phyloP scores from a whole-genome alignment of 2,113 vertebrate genomes.

The Gadus chalcogrammus region DNA sequence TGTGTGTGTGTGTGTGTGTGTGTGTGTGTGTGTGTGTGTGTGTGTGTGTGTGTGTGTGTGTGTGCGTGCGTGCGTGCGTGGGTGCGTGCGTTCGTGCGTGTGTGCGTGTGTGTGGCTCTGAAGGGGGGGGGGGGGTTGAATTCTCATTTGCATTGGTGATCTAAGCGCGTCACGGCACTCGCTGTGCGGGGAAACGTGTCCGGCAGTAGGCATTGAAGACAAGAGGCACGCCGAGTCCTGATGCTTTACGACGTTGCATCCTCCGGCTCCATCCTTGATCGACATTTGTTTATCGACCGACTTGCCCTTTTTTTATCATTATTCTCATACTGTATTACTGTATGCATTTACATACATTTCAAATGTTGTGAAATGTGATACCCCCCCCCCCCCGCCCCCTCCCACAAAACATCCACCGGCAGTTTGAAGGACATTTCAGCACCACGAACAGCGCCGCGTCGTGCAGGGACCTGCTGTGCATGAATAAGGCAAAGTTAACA shows the following conservation, averaged over 20 bases:
- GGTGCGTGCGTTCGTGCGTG: too few species aligned
- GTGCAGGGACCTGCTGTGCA: not conserved
- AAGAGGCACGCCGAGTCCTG: not conserved
- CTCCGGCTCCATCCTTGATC: not conserved
- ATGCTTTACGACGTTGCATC: not conserved
- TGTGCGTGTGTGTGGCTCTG: too few species aligned
- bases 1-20: constrained; percentile 3
- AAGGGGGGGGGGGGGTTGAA: constrained; percentile 8
- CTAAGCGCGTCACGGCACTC: constrained; percentile 52
- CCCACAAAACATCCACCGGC: not conserved
- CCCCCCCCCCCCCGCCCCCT: too few species aligned
- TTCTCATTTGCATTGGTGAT: constrained; percentile 68
- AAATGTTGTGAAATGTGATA: not conserved
- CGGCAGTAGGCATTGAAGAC: constrained; percentile 11
- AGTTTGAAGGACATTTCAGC: constrained; percentile 38
- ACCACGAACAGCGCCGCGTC: constrained; percentile 43
- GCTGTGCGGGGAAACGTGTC: constrained; percentile 34
- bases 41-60: constrained; percentile 24
- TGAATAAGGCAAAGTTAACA: not conserved
- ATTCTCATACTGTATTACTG: not conserved
- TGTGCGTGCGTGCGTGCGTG: constrained; percentile 7
- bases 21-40: constrained; percentile 2
- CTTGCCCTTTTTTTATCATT: too few species aligned
- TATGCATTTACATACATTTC: not conserved
- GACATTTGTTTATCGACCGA: too few species aligned